A percentile compares a stretch with the other conserved stretches of the same genome.
phyloP scores from a whole-genome alignment of 2,113 vertebrate species.

The Merops nubicus region DNA sequence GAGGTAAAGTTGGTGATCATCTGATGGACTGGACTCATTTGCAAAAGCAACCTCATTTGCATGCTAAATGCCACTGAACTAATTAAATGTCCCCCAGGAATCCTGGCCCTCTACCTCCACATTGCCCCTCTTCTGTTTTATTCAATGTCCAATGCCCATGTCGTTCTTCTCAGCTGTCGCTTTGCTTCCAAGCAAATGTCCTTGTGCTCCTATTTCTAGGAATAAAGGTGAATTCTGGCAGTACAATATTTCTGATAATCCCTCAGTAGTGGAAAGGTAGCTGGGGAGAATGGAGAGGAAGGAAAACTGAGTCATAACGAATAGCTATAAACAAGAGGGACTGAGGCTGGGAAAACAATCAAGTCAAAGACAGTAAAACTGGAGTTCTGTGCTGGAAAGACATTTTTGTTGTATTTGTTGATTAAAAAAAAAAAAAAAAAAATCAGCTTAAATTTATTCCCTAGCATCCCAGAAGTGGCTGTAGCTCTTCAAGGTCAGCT shows the following conservation, averaged over 20 bases:
- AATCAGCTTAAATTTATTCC: not conserved
- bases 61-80: not conserved
- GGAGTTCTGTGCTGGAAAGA: not conserved
- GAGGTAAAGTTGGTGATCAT: not conserved
- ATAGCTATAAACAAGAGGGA: not conserved
- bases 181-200: not conserved
- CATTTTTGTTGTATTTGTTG: not conserved
- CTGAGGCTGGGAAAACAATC: not conserved
- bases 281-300: not conserved
- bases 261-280: not conserved
- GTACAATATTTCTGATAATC: not conserved
- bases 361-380: not conserved
- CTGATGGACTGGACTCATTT: not conserved
- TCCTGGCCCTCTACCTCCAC: not conserved
- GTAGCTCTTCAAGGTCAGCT: not conserved
- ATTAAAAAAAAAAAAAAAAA: not conserved
- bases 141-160: not conserved
- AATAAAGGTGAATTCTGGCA: not conserved
- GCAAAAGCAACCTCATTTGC: not conserved
- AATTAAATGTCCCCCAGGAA: not conserved
- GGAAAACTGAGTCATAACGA: not conserved
- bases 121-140: not conserved
- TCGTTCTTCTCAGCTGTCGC: not conserved
- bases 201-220: not conserved
- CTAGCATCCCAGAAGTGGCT: not conserved